A percentile compares a stretch with the other conserved stretches of the same genome.
These are phyloP conservation scores for Albula goreensis DNA, from an alignment of 2,113 vertebrate species.

Conservation along the genomic window DNA sequence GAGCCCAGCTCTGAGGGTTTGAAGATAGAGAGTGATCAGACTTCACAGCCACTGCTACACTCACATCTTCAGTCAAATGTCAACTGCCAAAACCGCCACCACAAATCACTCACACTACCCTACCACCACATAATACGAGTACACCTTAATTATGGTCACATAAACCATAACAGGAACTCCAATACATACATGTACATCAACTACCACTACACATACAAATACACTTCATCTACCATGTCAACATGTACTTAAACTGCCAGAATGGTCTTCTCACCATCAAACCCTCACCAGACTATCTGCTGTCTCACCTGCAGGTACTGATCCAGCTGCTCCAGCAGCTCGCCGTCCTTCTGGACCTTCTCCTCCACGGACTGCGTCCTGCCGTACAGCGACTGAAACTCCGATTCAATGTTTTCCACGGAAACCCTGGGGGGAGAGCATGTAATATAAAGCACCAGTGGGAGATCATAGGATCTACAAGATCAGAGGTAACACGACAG, in stretches of 20 bases:
- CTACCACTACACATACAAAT: background rate
- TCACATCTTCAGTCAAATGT: background rate
- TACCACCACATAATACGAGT: no score
- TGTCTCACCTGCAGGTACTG: constrained; percentile 74
- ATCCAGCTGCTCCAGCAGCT: constrained; percentile 74
- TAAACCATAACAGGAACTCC: no score
- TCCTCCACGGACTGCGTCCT: constrained; percentile 71
- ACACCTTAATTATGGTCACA: no score
- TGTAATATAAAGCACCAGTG: background rate
- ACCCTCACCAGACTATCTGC: no score
- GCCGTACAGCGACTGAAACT: constrained; percentile 65
- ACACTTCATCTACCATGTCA: background rate
- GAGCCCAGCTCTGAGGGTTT: constrained; percentile 65
- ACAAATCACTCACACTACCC: no score
- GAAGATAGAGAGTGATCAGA: constrained; percentile 13
- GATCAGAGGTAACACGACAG: background rate
- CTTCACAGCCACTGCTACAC: background rate
- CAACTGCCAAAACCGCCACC: background rate
- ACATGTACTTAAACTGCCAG: background rate
- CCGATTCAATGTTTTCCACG: constrained; percentile 71
- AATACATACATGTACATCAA: background rate
- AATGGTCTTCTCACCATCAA: no score
- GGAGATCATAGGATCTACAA: no score
- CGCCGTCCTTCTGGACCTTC: constrained; percentile 65
- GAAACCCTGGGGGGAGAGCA: constrained; percentile 66